Percentiles rank a stretch among this genome's conserved stretches.
Conservation (phyloP, 2,113 vertebrate species). For the Plestiodon gilberti region DNA sequence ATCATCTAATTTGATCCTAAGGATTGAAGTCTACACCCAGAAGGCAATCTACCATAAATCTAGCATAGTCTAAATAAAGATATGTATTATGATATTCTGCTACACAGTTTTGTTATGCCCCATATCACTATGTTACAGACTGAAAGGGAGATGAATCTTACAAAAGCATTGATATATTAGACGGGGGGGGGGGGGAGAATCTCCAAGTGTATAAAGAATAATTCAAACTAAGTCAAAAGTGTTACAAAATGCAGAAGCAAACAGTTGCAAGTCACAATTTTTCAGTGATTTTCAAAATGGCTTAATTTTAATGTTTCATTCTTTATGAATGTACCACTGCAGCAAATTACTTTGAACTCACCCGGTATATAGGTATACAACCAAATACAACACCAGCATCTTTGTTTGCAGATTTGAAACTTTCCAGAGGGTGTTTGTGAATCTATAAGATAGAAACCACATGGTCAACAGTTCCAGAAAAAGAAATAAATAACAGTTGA, state of each 20-base stretch:
- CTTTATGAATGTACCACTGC: background rate
- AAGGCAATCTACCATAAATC: background rate
- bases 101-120: background rate
- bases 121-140: background rate
- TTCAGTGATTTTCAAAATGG: slow-evolving; percentile 16
- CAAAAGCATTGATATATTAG: background rate
- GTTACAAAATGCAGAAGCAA: slow-evolving; percentile 30
- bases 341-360: slow-evolving; percentile 50
- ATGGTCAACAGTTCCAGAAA: slow-evolving; percentile 40
- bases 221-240: slow-evolving; percentile 11
- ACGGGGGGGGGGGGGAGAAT: background rate
- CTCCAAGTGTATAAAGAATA: background rate
- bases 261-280: slow-evolving; percentile 38
- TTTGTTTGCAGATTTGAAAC: slow-evolving; percentile 57
- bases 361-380: slow-evolving; percentile 72
- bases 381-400: slow-evolving; percentile 69
- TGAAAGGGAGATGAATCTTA: slow-evolving; percentile 1
- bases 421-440: slow-evolving; percentile 52
- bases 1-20: background rate
- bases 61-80: background rate
- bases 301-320: slow-evolving; percentile 7
- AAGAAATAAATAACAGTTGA: slow-evolving; percentile 1
- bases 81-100: background rate
- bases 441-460: slow-evolving; percentile 59
- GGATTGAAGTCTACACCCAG: background rate